Evolutionary conservation across 2,888 invertebrate genomes (phyloP).

Genomic region (Pilophorus perplexus): DNA sequence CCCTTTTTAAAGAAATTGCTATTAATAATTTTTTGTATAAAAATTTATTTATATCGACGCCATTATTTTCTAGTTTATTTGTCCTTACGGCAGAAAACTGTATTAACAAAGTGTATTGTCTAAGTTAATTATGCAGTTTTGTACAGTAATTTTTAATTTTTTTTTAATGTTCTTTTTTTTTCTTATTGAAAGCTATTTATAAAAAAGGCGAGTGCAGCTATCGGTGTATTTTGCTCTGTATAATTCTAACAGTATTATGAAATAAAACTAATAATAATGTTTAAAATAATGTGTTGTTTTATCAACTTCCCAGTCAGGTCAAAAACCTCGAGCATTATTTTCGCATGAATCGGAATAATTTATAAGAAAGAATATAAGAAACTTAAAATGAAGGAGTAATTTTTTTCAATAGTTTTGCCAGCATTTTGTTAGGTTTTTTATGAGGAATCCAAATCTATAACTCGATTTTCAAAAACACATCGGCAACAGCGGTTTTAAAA

Average conservation of each 20-base stretch:
- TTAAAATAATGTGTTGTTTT: background rate
- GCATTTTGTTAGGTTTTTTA: too few relatives aligned
- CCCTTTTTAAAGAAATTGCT: too few relatives aligned
- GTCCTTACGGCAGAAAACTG: conserved; percentile 9
- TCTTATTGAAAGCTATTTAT: conserved; percentile 38
- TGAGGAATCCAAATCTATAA: too few relatives aligned
- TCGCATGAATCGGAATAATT: too few relatives aligned
- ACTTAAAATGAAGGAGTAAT: too few relatives aligned
- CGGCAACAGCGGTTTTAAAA: too few relatives aligned
- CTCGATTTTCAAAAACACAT: too few relatives aligned
- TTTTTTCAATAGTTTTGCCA: too few relatives aligned
- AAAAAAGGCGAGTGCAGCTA: conserved; percentile 39
- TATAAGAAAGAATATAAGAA: too few relatives aligned
- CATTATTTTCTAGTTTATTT: too few relatives aligned
- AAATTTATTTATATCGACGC: conserved; percentile 13
- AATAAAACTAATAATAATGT: conserved; percentile 46
- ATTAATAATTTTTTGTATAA: conserved; percentile 38
- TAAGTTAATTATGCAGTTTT: conserved; percentile 40
- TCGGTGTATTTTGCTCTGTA: conserved; percentile 45
- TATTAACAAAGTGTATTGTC: conserved; percentile 29
- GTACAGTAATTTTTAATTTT: conserved; percentile 44
- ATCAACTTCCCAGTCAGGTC: too few relatives aligned
- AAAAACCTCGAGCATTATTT: too few relatives aligned
- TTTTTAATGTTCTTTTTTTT: conserved; percentile 42
- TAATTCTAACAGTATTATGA: conserved; percentile 46